Percentiles rank a stretch among this genome's conserved stretches.
These are phyloP conservation scores for Paradisaea rubra DNA, from an alignment of 2,113 vertebrate genomes.

Conservation along the genomic window DNA sequence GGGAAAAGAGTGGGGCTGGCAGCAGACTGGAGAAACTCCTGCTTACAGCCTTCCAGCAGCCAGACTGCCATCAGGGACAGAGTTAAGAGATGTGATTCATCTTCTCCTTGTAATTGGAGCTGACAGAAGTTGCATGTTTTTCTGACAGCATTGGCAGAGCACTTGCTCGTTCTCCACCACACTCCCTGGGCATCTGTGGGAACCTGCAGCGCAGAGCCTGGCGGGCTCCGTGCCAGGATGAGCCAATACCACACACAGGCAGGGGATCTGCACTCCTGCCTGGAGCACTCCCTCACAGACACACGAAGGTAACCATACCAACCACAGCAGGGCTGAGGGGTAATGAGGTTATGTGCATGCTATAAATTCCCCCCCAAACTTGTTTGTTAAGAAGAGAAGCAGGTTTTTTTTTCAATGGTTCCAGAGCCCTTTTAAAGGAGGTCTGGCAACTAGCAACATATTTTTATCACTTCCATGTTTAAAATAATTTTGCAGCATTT, in stretches of 20 bases:
- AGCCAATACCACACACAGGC: too few relatives aligned
- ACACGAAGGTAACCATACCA: not conserved
- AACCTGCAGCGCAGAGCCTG: not conserved
- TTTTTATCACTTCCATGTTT: not conserved
- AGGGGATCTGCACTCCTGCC: rapidly evolving
- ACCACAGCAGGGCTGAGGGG: not conserved
- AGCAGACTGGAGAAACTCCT: not conserved
- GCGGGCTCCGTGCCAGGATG: rapidly evolving
- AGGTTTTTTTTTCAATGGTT: not conserved
- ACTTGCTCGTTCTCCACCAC: not conserved
- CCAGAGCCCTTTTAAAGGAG: not conserved
- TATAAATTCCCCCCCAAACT: not conserved
- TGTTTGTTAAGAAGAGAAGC: not conserved
- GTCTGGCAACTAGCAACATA: not conserved
- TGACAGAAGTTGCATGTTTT: constrained; percentile 23
- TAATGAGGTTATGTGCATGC: rapidly evolving
- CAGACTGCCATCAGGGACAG: not conserved
- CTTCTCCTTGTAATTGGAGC: constrained; percentile 10
- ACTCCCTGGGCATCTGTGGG: not conserved
- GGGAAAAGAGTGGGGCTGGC: not conserved
- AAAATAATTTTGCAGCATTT: not conserved
- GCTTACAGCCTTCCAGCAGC: not conserved
- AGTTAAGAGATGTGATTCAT: constrained; percentile 6
- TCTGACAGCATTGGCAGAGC: not conserved
- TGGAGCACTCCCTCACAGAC: not conserved